Evolutionary conservation across 2,113 vertebrate species (phyloP), one percentile per base, ranked within the genome.

Genomic region (Pygoscelis adeliae): DNA sequence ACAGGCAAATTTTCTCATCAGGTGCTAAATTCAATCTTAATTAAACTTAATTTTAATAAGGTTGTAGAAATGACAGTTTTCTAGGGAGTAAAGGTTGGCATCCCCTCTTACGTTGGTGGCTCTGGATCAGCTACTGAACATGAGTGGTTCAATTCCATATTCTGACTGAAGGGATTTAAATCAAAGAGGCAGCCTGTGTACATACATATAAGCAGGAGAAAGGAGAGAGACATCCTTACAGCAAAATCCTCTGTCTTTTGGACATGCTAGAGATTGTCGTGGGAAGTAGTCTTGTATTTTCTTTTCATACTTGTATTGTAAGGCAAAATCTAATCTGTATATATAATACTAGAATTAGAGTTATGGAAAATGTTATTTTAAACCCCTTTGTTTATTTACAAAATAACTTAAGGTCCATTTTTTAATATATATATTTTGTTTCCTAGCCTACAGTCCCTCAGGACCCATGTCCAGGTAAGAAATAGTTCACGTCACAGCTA

Each of bases 401-500:
- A 27, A 63, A 73, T 4, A 40, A 56, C 6, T 27, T 49, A 49
- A 38, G 20, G 2, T 0, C 5, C 6, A 25, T 2, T 2, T 65
- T 50, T 61, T 6, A 17, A 5, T 5, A 11, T 23, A 3, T 25
- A 11, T 36, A 32, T 50, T 61, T 59, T 42, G 16, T 53, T 47
- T 20, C 11, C 15, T 73, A 52, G 13, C 15, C 15, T 65, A 22
- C 38, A 59, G 14, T 72, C 18, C 4, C 20, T 55, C 25, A 50
- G 34, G 47, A 49, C 5, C 20, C 7, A 40, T 29, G 14, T 69
- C 14, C 23, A 62, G 5, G 13, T 71, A 61, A 52, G 36, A 71
- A 70, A 56, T 13, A 61, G 20, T 74, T 72, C 5, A 18, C 1
- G 2, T 34, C 14, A 52, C 10, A 71, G 23, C 23, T 83, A 29